Evolutionary conservation across 1,140 invertebrate species (phyloP).

Genomic region (Asbolus verrucosus): DNA sequence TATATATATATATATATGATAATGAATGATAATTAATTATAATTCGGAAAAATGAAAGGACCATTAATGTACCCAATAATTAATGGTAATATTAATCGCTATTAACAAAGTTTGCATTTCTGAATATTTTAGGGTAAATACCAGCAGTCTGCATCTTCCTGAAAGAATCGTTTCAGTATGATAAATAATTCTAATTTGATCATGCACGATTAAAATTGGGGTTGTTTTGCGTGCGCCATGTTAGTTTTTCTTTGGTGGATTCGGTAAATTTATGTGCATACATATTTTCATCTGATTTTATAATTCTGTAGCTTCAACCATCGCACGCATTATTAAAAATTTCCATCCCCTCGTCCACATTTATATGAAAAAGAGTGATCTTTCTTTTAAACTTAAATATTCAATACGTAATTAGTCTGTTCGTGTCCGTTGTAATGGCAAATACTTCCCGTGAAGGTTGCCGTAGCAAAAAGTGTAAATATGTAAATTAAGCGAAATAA

Average conservation of each 20-base stretch:
- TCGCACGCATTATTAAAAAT: conserved; percentile 34
- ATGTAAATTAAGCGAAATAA: conserved; percentile 58
- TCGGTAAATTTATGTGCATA: conserved; percentile 30
- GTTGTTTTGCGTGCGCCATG: conserved; percentile 31
- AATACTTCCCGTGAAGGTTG: conserved; percentile 51
- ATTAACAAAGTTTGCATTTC: not conserved
- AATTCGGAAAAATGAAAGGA: no score
- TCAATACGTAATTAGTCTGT: conserved; percentile 38
- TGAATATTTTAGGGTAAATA: not conserved
- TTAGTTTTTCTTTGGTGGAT: conserved; percentile 9
- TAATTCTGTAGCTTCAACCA: conserved; percentile 6
- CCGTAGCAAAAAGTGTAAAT: conserved; percentile 52
- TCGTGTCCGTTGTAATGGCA: conserved; percentile 44
- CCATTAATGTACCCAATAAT: no score
- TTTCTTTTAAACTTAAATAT: conserved; percentile 38
- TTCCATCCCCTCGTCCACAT: conserved; percentile 6
- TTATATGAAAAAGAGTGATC: conserved; percentile 37
- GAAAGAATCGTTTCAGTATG: not conserved
- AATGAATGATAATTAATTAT: no score
- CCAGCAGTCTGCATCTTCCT: not conserved
- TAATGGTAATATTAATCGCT: no score
- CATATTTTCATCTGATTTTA: conserved; percentile 23
- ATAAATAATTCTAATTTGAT: conserved; percentile 28
- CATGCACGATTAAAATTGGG: conserved; percentile 23
- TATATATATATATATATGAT: no score